Evolutionary conservation across 2,113 vertebrate genomes (phyloP), one percentile per base, ranked within the genome.

Genomic region (Telmatochromis sp.): DNA sequence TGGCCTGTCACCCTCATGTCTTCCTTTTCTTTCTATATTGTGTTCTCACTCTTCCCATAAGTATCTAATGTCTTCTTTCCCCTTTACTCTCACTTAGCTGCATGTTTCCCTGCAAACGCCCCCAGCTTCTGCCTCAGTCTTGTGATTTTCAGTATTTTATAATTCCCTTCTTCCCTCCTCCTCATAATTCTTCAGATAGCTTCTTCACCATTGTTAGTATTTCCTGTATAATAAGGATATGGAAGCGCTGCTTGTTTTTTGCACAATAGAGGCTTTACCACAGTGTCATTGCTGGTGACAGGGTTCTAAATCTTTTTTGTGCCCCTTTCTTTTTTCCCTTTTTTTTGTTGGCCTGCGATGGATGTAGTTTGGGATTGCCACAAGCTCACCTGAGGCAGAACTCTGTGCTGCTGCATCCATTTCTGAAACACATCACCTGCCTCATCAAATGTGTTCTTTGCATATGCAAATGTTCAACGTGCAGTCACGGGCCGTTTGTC

Each of bases 121-220:
- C 87, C 80, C 86, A 88, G 86, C 86, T 83, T 82, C 90, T 91
- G 82, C 68, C 80, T 88, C 81, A 84, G 91, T 89, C 88, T 78
- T 92, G 87, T 88, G 93, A 92, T 93, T 95, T 93, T 95, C 90
- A 93, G 92, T 94, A 93, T 94, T 95, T 95, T 88, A 95, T 93
- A 89, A 94, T 93, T 92, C 90, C 91, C 91, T 80, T 73, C 89
- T 85, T 88, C 87, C 84, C 85, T 79, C 80, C 84, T 84, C 87
- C 89, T 91, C 90, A 75, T 91, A 90, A 93, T 92, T 90, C 87
- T 83, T 86, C 85, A 89, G 92, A 91, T 85, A 86, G 73, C 81
- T 86, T 87, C 70, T 82, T 89, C 55, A n/a, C 63, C 82, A 75
- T 89, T 89, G 86, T 93, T 89, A 82, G 87, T 88, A 65, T 92